A percentile compares a stretch with the other conserved stretches of the same genome.
phyloP scores from a whole-genome alignment of 2,113 vertebrate genomes.

The Octodon degus region DNA sequence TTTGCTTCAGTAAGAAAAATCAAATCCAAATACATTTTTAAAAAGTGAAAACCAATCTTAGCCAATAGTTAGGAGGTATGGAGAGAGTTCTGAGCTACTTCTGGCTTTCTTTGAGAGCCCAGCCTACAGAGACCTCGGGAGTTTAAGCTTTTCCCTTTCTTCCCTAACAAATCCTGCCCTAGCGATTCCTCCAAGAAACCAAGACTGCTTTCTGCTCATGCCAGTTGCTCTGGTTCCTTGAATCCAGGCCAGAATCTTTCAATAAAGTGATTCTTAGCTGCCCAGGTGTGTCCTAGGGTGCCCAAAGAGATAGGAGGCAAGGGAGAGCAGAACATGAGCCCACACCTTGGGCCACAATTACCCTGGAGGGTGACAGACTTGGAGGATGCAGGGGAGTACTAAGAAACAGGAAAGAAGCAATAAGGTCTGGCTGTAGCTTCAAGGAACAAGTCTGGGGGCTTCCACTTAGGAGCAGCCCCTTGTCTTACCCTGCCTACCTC shows the following conservation, averaged over 20 bases:
- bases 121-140: background rate
- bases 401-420: constrained; percentile 17
- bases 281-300: constrained; percentile 52
- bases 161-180: background rate
- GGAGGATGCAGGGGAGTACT: background rate
- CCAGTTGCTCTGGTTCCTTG: constrained; percentile 6
- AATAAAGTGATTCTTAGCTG: constrained; percentile 67
- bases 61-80: background rate
- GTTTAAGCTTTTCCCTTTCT: background rate
- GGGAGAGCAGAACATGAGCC: background rate
- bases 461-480: background rate
- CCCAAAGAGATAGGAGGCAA: constrained; percentile 8
- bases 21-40: constrained; percentile 39
- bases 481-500: background rate
- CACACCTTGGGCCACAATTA: background rate
- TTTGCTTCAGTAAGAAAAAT: constrained; percentile 47
- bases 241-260: constrained; percentile 52
- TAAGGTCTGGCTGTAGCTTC: background rate
- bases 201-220: constrained; percentile 14
- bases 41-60: constrained; percentile 24
- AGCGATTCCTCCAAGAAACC: constrained; percentile 5
- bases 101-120: constrained; percentile 22
- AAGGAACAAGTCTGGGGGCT: background rate
- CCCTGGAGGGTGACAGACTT: background rate
- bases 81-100: background rate